Evolutionary conservation across 1,140 invertebrate genomes (phyloP).

Genomic region (Halyomorpha halys): DNA sequence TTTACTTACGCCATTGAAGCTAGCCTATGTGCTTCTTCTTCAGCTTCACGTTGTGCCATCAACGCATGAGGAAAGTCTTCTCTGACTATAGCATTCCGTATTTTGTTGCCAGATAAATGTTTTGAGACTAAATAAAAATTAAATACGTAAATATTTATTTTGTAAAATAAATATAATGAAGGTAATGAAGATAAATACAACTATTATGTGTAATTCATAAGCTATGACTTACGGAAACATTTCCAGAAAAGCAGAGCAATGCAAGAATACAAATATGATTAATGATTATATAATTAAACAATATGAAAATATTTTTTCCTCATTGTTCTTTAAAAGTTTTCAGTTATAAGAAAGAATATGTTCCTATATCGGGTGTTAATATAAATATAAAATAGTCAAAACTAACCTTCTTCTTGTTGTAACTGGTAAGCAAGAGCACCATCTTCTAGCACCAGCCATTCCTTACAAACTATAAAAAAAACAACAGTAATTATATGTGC

Average conservation of each 20-base stretch:
- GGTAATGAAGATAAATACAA: no score
- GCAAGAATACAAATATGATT: no score
- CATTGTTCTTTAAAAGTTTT: no score
- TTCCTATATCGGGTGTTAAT: no score
- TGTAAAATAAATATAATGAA: no score
- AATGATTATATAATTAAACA: neutral
- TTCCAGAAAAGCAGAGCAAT: no score
- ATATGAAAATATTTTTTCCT: no score
- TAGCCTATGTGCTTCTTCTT: slow-evolving; percentile 42
- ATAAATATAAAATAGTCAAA: neutral
- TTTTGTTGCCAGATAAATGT: slow-evolving; percentile 76
- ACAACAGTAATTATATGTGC: no score
- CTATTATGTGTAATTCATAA: no score
- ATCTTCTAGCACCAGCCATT: slow-evolving; percentile 89
- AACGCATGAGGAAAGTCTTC: slow-evolving; percentile 78
- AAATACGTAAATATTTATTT: neutral
- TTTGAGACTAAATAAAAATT: slow-evolving; percentile 49
- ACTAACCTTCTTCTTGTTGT: slow-evolving; percentile 82
- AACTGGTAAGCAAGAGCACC: slow-evolving; percentile 77
- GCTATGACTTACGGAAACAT: no score
- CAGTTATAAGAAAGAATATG: no score
- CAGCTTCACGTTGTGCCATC: slow-evolving; percentile 68
- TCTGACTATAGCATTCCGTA: slow-evolving; percentile 73
- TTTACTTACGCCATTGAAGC: neutral
- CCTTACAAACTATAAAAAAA: slow-evolving; percentile 60